Base-by-base conservation (phyloP, 2,797 vertebrate genomes). In the Rhabdophis nuchalis region DNA sequence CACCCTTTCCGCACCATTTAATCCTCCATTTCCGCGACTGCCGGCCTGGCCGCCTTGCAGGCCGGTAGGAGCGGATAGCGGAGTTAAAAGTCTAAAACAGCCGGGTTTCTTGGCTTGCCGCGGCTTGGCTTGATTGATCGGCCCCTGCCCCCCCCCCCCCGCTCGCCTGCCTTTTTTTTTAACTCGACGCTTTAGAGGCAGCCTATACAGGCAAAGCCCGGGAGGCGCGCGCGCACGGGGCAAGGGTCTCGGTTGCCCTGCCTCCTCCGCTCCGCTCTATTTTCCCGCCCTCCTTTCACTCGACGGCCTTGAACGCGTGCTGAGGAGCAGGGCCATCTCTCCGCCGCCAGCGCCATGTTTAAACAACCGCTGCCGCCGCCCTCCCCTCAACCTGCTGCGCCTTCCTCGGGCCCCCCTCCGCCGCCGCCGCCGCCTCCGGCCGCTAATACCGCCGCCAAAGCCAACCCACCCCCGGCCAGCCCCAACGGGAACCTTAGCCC, bases 321-420 rank as follows among this genome's bases (percentile, higher is more conserved):
- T 29, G 29, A 16, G 32, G 86, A 60, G 50, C 27, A 53, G 85
- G 46, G 32, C 88, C 85, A 46, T 56, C 87, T 46, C 46, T 3
- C 46, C 46, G 46, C 46, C 95, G 95, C 96, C 95, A 93, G 96
- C 96, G 94, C 96, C 96, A 97, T 97, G 96, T 94, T 97, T 95
- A 97, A 97, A 92, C 96, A 96, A 93, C 96, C 96, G 95, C 96
- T 96, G 94, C 93, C 93, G 89, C 91, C 91, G 68, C 91, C 89
- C 89, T 93, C 92, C 27, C 92, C 90, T 32, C 92, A 91, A 14
- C 92, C 90, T 23, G 50, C 50, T 12, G 64, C 87, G 14, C 72
- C 92, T 20, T 87, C 64, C n/a, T 90, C 92, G 54, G 89, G 85
- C 5, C 54, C 89, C 0, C 56, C 61, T 64, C 88, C 68, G 50